Evolutionary conservation across 2,888 invertebrate species (phyloP), one percentile per base, ranked within the genome.

Genomic region (Serrognathus titanus): DNA sequence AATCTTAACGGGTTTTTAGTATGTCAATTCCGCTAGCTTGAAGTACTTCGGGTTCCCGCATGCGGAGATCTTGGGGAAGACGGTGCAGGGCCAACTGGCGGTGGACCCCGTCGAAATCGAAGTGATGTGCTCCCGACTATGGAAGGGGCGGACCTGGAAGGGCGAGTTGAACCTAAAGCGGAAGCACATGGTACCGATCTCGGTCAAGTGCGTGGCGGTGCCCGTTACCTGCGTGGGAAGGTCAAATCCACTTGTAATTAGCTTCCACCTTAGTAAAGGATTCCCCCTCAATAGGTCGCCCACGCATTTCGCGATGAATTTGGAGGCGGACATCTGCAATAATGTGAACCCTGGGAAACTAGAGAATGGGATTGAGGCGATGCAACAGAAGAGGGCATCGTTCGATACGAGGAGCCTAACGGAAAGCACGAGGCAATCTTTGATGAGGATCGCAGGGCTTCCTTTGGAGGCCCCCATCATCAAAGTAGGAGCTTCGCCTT

Each of bases 401-500:
- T 86, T 88, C 60, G 94, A 94, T 75, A 86, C 92, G 13, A 88
- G 90, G 67, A 92, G 92, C 36, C 84, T 91, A 13, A 88, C 88
- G 50, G 92, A 89, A 68, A 79, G 86, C 66, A 82, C 94, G 57
- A 82, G 94, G 64, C 93, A 93, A 47, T 95, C 95, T 64, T 82
- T 94, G 62, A 94, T 94, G 20, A 92, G 93, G 78, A 81, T 94
- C 40, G 92, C 93, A 71, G 89, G 91, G 12, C 79, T 96, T 75
- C 93, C 94, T 5, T 83, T 97, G 53, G 96, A 97, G 80, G 94
- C 95, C 24, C 96, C 96, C 10, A 96, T 97, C 68, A 96, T 94
- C 45, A 94, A 94, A 85, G 95, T 92, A 69, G 69, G 49, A 31
- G 24, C 6, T 31, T 6, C 24, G 16, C 16, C 3, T 31, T 6